phyloP scores from a whole-genome alignment of 2,113 vertebrate genomes.

The Isichthys henryi region DNA sequence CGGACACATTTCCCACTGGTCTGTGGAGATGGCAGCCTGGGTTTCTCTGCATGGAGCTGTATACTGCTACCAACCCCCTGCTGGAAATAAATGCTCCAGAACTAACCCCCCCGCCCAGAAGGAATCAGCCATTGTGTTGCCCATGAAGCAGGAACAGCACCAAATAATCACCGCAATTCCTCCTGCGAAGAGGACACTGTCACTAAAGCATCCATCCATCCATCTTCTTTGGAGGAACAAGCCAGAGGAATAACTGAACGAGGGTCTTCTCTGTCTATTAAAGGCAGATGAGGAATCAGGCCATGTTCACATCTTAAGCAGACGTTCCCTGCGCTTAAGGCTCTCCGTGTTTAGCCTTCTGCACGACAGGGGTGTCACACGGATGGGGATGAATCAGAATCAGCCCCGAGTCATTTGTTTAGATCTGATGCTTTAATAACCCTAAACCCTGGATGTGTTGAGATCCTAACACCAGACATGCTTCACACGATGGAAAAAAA shows the following conservation, averaged over 20 bases:
- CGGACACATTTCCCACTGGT: not conserved
- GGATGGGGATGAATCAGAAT: not conserved
- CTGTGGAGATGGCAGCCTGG: not conserved
- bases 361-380: not conserved
- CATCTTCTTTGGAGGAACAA: not conserved
- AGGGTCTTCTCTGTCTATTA: not conserved
- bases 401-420: not conserved
- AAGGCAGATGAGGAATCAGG: not conserved
- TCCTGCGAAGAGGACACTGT: not conserved
- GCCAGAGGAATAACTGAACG: not conserved
- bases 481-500: not conserved
- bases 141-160: not conserved
- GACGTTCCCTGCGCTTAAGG: not conserved
- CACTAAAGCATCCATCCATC: not conserved
- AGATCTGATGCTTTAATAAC: not conserved
- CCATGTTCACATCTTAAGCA: not conserved
- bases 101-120: not conserved
- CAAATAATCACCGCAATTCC: not conserved
- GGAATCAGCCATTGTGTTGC: slow-evolving; percentile 17
- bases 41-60: not conserved
- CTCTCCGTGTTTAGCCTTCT: not conserved
- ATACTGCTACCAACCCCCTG: not conserved
- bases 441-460: not conserved
- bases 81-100: not conserved
- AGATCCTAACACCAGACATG: not conserved